Evolutionary conservation across 2,113 vertebrate genomes (phyloP), one percentile per base, ranked within the genome.

Genomic region (Apodemus sylvaticus): DNA sequence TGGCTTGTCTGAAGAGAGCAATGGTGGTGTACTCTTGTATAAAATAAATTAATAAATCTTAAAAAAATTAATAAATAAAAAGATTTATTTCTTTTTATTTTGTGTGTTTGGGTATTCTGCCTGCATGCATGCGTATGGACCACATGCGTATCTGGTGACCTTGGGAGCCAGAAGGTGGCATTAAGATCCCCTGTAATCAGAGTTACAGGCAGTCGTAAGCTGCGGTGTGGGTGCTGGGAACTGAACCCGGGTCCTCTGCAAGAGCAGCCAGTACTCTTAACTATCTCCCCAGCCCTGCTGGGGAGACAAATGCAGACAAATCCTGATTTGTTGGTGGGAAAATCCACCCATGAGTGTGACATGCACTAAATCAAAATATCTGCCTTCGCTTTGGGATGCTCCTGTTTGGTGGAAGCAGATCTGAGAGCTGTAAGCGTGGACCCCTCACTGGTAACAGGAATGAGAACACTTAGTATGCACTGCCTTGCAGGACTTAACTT

Each of bases 381-480:
- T 4, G 53, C 12, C 26, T 60, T n/a, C 36, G 19, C 20, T 95
- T 90, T 22, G 10, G 68, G 89, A 66, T 64, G 11, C 42, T 90
- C 11, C 42, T 1, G 2, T 81, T 45, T 51, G 70, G 60, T 60
- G 60, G 94, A 45, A 58, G 68, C 8, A 73, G 71, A 62, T 64
- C 45, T 48, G 90, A 71, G 58, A 88, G 42, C 74, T 68, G 79
- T 53, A 45, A 19, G 36, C 7, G 34, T 31, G 31, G 76, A 16
- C 51, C 48, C 87, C 74, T 96, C 94, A 94, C 51, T 70, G 88
- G 95, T 64, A 86, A 86, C 92, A 3, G 58, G 42, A 34, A 81
- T 60, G 92, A 82, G 96, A 93, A 91, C 3, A 0, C n/a, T 88
- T 3, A 0, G 22, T 71, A 11, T 22, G 83, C 74, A 22, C 31